These are phyloP conservation scores for Cyclopterus lumpus DNA, from an alignment of 2,797 vertebrate species.

Conservation along the genomic window DNA sequence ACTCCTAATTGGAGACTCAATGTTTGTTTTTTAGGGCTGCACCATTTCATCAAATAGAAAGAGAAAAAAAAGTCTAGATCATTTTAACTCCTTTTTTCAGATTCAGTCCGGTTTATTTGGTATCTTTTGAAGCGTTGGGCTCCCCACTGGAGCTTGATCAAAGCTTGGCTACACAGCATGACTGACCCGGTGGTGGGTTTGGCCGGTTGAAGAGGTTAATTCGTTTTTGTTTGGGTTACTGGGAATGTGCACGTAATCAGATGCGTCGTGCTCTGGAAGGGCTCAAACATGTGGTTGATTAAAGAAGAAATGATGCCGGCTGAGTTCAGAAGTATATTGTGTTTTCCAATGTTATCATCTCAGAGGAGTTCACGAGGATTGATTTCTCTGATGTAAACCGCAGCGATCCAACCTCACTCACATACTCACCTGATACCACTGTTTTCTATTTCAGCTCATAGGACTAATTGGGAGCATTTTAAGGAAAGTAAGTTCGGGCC, in stretches of 20 bases:
- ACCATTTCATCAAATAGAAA: neutral
- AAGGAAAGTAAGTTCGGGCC: neutral
- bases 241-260: constrained; percentile 1
- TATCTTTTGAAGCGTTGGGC: neutral
- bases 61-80: neutral
- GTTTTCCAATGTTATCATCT: neutral
- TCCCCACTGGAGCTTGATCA: neutral
- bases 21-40: neutral
- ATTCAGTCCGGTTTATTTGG: neutral
- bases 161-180: neutral
- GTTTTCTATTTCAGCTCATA: neutral
- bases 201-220: neutral
- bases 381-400: constrained; percentile 3
- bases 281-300: neutral
- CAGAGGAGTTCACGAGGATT: neutral
- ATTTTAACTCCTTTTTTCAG: neutral
- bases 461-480: neutral
- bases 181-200: neutral
- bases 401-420: neutral
- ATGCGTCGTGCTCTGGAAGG: neutral
- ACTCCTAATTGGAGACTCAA: neutral
- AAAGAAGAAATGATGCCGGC: neutral
- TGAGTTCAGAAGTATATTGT: neutral
- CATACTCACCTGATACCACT: neutral
- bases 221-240: constrained; percentile 12